Evolutionary conservation across 2,888 invertebrate genomes (phyloP), one percentile per base, ranked within the genome.

Genomic region (Pachycephus smyrnensis): DNA sequence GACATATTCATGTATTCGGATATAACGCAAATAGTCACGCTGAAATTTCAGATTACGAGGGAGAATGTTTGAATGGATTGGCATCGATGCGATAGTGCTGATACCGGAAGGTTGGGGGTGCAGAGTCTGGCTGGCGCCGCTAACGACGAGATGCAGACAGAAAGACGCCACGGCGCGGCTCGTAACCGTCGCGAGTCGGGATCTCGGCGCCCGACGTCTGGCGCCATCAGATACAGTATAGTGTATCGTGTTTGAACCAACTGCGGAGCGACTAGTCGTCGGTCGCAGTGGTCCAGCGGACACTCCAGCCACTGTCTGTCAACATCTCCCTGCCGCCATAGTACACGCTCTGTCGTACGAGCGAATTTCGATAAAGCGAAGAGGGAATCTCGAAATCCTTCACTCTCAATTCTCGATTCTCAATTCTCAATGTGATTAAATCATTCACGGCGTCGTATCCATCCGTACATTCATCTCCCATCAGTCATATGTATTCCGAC

Each of bases 121-220:
- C 33, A n/a, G 73, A 37, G 76, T 75, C 71, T 71, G 55, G 76
- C 71, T 68, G 80, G 80, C 80, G 80, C 80, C 80, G 75, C 55
- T 75, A 68, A 69, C 68, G 23, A 71, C 73, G 77, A 75, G 73
- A 75, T 73, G 69, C 33, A 80, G 80, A 79, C 80, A 30, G 73
- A 75, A 73, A 73, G 80, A 73, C 80, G 80, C 76, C 79, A 85
- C 89, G 87, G 86, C 87, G 76, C 55, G 79, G 80, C 82, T 84
- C 84, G 85, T 85, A 84, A 85, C 81, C 76, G 80, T 80, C 88
- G 88, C 88, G 87, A 15, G 40, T 15, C 40, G 15, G 40, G 15
- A 40, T 6, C 15, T 15, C 40, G 40, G 40, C 40, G 40, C 40
- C 40, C 15, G 40, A 6, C 15, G 40, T 15, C 40, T 15, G 40